Evolutionary conservation across 2,888 invertebrate genomes (phyloP).

Genomic region (Diarsia mendica): DNA sequence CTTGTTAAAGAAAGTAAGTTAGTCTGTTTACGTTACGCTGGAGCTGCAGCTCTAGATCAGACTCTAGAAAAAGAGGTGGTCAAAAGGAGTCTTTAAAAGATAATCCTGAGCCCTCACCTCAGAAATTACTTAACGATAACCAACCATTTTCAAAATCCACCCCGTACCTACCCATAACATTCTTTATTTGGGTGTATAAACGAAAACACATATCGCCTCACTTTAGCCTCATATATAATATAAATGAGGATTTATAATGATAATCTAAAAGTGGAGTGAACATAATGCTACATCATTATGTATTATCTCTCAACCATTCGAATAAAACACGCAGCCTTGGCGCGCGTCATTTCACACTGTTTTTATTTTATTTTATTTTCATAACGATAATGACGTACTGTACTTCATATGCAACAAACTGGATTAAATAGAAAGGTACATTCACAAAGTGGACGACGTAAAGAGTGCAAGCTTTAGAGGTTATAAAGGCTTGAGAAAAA

Average conservation of each 20-base stretch:
- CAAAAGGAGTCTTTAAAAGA: background rate
- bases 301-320: conserved; percentile 35
- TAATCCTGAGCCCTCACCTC: background rate
- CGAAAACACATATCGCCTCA: conserved; percentile 56
- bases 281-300: conserved; percentile 42
- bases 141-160: conserved; percentile 20
- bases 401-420: conserved; percentile 15
- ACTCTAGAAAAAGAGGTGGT: too few species aligned
- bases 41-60: too few species aligned
- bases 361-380: conserved; percentile 27
- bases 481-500: conserved; percentile 41
- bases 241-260: conserved; percentile 47
- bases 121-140: background rate
- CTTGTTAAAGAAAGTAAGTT: background rate
- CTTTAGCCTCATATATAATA: conserved; percentile 27
- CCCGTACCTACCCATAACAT: conserved; percentile 51
- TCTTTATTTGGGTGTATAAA: conserved; percentile 54
- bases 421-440: conserved; percentile 5
- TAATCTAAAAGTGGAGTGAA: conserved; percentile 45
- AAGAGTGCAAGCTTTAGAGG: conserved; percentile 10
- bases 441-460: conserved; percentile 7
- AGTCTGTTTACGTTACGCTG: background rate
- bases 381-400: conserved; percentile 5
- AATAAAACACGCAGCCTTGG: conserved; percentile 30
- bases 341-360: conserved; percentile 2